A percentile compares a stretch with the other conserved stretches of the same genome.
Evolutionary conservation across 2,113 vertebrate species (phyloP).

Genomic region (Passer montanus): DNA sequence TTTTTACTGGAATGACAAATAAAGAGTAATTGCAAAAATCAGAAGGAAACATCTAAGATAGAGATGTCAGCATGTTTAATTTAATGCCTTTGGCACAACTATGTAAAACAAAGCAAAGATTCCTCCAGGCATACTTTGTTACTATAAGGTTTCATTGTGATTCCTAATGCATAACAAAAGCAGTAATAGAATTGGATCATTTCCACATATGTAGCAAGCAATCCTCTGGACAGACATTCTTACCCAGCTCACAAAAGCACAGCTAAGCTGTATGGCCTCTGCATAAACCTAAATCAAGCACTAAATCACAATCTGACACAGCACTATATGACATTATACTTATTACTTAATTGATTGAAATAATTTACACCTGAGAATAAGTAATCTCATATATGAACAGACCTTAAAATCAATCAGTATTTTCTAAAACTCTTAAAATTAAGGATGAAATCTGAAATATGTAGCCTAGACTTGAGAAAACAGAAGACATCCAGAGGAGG

Average conservation of each 20-base stretch:
- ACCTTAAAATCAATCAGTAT: neutral
- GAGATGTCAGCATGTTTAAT: neutral
- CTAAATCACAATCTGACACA: neutral
- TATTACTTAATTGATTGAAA: neutral
- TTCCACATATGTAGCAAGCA: neutral
- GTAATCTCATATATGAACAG: neutral
- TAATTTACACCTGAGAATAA: neutral
- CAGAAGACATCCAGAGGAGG: neutral
- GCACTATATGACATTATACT: neutral
- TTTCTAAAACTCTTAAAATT: neutral
- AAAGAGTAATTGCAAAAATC: slow-evolving; percentile 18
- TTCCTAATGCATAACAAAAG: neutral
- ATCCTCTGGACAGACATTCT: neutral
- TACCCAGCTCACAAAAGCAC: neutral
- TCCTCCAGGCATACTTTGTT: neutral
- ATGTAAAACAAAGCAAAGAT: neutral
- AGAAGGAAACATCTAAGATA: slow-evolving; percentile 24
- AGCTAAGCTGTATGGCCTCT: neutral
- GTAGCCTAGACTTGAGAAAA: neutral
- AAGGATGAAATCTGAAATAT: neutral
- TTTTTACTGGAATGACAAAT: slow-evolving; percentile 51
- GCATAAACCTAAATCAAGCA: neutral
- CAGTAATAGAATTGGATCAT: slow-evolving; percentile 1
- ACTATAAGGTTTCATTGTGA: neutral
- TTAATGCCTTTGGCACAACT: neutral